A percentile compares a stretch with the other conserved stretches of the same genome.
Conservation (phyloP, 2,797 vertebrate species). For the Fistularia tabacaria region DNA sequence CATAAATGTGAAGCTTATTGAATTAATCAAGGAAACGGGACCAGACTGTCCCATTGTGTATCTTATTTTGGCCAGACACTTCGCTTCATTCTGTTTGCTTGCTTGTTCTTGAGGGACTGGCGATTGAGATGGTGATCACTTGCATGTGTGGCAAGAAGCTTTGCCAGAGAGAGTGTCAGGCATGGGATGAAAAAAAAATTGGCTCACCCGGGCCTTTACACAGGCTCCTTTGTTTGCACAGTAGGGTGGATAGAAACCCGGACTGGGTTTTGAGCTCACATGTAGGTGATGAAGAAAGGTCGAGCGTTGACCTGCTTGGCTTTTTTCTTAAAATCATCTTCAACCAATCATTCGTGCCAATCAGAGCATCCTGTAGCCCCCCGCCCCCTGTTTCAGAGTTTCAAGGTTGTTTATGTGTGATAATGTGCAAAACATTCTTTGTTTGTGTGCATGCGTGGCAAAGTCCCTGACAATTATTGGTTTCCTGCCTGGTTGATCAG, state of each 20-base stretch:
- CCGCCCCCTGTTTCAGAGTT: slow-evolving; percentile 12
- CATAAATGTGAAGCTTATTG: slow-evolving; percentile 16
- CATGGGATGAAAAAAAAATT: slow-evolving; percentile 48
- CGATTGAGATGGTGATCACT: slow-evolving; percentile 49
- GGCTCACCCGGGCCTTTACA: slow-evolving; percentile 42
- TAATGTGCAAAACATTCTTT: slow-evolving; percentile 10
- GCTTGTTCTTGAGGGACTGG: slow-evolving; percentile 30
- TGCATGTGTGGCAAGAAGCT: slow-evolving; percentile 47
- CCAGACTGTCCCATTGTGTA: slow-evolving; percentile 18
- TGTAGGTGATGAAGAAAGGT: slow-evolving; percentile 54
- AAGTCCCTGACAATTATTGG: slow-evolving; percentile 31
- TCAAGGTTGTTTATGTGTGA: slow-evolving; percentile 15
- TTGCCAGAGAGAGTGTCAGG: slow-evolving; percentile 47
- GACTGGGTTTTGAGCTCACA: slow-evolving; percentile 26
- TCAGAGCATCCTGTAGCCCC: slow-evolving; percentile 12
- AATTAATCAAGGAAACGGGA: slow-evolving; percentile 22
- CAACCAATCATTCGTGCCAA: slow-evolving; percentile 32
- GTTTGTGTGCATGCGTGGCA: slow-evolving; percentile 23
- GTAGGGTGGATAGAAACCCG: slow-evolving; percentile 60
- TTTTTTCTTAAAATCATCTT: slow-evolving; percentile 43
- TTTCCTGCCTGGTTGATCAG: slow-evolving; percentile 23
- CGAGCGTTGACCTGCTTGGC: slow-evolving; percentile 53
- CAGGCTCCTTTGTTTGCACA: slow-evolving; percentile 69
- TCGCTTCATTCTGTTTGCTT: slow-evolving; percentile 18
- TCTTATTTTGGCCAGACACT: slow-evolving; percentile 31